Evolutionary conservation across 2,888 invertebrate genomes (phyloP).

Genomic region (Pilophorus perplexus): DNA sequence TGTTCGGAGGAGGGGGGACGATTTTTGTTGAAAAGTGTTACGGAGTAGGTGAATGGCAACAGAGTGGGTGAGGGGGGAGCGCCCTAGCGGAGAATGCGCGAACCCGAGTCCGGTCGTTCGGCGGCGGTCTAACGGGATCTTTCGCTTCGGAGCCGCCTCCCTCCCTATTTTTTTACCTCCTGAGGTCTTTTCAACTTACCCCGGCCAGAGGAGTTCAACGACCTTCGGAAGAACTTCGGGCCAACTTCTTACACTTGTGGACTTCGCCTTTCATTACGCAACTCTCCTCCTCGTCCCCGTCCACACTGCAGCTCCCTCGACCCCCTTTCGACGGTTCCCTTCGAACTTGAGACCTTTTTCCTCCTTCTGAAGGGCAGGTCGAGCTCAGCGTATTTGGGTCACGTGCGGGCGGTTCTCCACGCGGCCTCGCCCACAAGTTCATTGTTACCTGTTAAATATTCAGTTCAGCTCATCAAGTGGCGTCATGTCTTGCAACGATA

Average conservation of each 20-base stretch:
- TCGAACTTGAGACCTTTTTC: constrained; percentile 1
- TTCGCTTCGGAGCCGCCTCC: constrained; percentile 2
- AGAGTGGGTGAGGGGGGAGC: no score
- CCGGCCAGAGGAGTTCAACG: constrained; percentile 3
- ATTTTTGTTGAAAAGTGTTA: no score
- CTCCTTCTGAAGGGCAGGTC: background rate
- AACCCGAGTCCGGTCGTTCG: constrained; percentile 1
- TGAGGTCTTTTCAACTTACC: no score
- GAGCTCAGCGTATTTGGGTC: background rate
- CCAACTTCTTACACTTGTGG: constrained; percentile 12
- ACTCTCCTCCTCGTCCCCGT: background rate
- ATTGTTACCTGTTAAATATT: no score
- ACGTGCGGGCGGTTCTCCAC: background rate
- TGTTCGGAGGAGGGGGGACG: no score
- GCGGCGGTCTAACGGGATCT: constrained; percentile 12
- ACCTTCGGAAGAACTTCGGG: constrained; percentile 12
- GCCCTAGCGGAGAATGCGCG: constrained; percentile 18
- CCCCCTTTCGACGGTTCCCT: no score
- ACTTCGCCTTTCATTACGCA: constrained; percentile 16
- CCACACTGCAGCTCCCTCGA: background rate
- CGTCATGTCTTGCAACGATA: no score
- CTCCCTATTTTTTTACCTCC: no score
- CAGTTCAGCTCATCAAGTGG: no score
- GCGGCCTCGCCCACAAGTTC: no score
- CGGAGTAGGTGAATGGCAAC: no score